Conservation (phyloP, 2,113 vertebrate species). For the Physeter macrocephalus region DNA sequence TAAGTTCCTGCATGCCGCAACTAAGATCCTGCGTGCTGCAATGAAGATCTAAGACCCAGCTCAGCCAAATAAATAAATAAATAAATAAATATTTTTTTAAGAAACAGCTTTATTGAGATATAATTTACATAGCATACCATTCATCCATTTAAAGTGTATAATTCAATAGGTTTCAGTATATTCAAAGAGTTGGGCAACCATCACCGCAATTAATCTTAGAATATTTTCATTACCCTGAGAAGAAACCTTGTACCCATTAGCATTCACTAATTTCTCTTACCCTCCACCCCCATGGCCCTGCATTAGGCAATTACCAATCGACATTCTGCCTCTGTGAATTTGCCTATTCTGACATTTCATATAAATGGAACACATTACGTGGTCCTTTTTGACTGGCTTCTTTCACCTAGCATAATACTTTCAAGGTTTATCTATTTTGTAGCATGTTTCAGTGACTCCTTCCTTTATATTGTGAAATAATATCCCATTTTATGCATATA, state of each 20-base stretch:
- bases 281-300: not conserved
- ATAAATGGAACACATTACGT: not conserved
- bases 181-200: not conserved
- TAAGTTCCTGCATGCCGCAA: no score
- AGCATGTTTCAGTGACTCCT: not conserved
- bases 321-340: not conserved
- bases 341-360: not conserved
- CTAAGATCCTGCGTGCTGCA: no score
- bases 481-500: not conserved
- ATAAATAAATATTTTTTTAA: not conserved
- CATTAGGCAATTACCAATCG: not conserved
- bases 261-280: not conserved
- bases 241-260: not conserved
- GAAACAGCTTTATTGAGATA: not conserved
- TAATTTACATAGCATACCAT: not conserved
- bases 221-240: not conserved
- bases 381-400: not conserved
- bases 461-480: not conserved
- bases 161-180: not conserved
- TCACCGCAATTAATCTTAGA: not conserved
- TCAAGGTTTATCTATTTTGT: not conserved
- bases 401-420: not conserved
- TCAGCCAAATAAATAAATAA: not conserved
- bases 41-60: not conserved
- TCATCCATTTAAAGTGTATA: not conserved